Evolutionary conservation across 2,113 vertebrate species (phyloP), one percentile per base, ranked within the genome.

Genomic region (Drymodes brunneopygia): DNA sequence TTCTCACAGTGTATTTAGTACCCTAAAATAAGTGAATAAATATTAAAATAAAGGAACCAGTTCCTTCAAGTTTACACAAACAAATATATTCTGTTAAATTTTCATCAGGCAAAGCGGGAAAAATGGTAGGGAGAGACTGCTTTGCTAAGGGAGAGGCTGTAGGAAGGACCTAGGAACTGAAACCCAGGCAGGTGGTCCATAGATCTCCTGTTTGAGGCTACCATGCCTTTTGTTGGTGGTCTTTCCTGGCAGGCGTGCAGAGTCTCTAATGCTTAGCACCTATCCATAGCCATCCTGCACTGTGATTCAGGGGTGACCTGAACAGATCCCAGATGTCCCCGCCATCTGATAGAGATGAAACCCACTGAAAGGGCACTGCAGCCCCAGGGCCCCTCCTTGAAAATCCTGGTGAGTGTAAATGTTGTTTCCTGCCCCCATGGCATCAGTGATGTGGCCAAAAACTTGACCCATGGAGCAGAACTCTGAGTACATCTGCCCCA

Each of bases 371-470:
- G 13, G 23, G 4, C 42, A 12, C 23, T 54, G 45, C 22, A 60
- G 15, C 15, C 31, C 7, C 6, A 48, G 12, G 4, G 12, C 3
- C 22, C 23, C 29, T 40, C 33, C 5, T 0, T 45, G 38, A 53
- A 44, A 90, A 64, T 12, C 7, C 12, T 58, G 31, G 14, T n/a
- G 18, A 62, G 5, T 0, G 0, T 40, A 21, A 33, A 9, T 14
- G 19, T 9, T 81, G 16, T 16, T 81, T 7, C 8, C 44, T 58
- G 15, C 17, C 31, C 25, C 16, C 5, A 4, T 6, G 23, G 17
- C 31, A 40, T 33, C 56, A 82, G 35, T 19, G 15, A 9, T 3
- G 5, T 23, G 25, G 21, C 28, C 24, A 86, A 81, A 95, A 64
- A 2, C 33, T 54, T 70, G 40, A 21, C 4, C 35, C 16, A 13